Base-by-base conservation (phyloP, 2,797 vertebrate species). In the Valencia hispanica region DNA sequence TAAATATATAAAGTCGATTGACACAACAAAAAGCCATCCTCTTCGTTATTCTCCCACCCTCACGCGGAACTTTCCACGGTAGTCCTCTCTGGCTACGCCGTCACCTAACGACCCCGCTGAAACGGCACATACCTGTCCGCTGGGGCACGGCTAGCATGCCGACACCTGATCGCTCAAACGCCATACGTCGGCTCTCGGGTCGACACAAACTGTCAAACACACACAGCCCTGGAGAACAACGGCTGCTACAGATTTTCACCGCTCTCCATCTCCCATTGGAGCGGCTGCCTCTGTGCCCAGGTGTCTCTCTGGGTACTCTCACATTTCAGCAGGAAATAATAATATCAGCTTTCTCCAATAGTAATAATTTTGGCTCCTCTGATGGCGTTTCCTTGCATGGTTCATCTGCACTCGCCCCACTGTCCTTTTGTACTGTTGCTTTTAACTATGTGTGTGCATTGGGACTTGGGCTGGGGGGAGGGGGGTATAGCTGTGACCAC, bases 61-160 rank as follows among this genome's bases (percentile, higher is more conserved):
- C 51, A 27, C 59, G 41, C 55, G 43, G 86, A 91, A 89, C 76
- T 87, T 93, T 91, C 89, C 90, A 90, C 77, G 55, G 69, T 65
- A 4, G 73, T 32, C 10, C 45, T 84, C 75, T 80, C 74, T 39
- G 79, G 80, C 80, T 68, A 61, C 25, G 9, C 11, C 2, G 0
- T 20, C n/a, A 73, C 72, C 25, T 72, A 51, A 79, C 79, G 79
- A 82, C 78, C 77, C 78, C 76, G 92, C 90, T 90, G 91, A 91
- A 71, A 70, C 73, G 87, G 87, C 89, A 91, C 84, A 92, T 88
- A 85, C 79, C 86, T 73, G 41, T 39, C 39, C 76, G 79, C 30
- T 30, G 53, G 75, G 39, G 25, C 39, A 20, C 53, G 55, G 72
- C 30, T 41, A 36, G 20, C 59, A 41, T 68, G 18, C 39, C 34